These are phyloP conservation scores for Uromys caudimaculatus DNA, from an alignment of 2,797 vertebrate species.

Conservation along the genomic window DNA sequence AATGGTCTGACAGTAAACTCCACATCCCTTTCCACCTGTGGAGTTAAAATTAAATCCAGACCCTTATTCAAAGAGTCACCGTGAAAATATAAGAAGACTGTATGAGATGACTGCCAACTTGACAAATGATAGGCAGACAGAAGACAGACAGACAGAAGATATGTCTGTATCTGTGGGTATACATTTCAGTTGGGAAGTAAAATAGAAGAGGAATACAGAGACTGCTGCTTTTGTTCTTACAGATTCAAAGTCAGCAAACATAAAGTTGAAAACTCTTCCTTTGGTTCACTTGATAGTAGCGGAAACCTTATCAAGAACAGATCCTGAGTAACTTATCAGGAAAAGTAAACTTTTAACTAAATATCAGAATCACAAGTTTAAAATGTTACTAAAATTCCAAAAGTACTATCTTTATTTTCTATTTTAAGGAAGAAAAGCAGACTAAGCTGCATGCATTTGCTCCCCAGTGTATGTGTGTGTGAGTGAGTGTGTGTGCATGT, in stretches of 20 bases:
- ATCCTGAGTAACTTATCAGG: neutral
- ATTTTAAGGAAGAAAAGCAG: neutral
- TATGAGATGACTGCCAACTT: constrained; percentile 19
- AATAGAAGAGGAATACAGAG: neutral
- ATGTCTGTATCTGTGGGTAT: neutral
- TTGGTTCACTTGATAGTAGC: neutral
- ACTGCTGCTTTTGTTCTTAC: neutral
- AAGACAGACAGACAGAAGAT: neutral
- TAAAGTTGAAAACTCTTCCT: constrained; percentile 19
- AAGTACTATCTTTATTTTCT: constrained; percentile 14
- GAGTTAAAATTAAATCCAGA: constrained; percentile 60
- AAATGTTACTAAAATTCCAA: constrained; percentile 46
- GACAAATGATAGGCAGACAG: neutral
- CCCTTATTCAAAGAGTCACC: constrained; percentile 52
- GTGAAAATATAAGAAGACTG: constrained; percentile 44
- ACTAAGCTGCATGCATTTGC: neutral
- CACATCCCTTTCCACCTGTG: neutral
- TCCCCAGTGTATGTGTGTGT: neutral
- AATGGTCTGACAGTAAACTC: constrained; percentile 33
- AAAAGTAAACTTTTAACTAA: constrained; percentile 54
- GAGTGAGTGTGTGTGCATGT: neutral
- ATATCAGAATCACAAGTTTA: constrained; percentile 42
- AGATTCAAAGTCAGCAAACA: constrained; percentile 10
- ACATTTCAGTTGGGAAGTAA: neutral
- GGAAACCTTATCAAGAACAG: constrained; percentile 15